Percentiles rank a stretch among this genome's conserved stretches.
Conservation (phyloP, 2,888 invertebrate species). For the Brenthis daphne region DNA sequence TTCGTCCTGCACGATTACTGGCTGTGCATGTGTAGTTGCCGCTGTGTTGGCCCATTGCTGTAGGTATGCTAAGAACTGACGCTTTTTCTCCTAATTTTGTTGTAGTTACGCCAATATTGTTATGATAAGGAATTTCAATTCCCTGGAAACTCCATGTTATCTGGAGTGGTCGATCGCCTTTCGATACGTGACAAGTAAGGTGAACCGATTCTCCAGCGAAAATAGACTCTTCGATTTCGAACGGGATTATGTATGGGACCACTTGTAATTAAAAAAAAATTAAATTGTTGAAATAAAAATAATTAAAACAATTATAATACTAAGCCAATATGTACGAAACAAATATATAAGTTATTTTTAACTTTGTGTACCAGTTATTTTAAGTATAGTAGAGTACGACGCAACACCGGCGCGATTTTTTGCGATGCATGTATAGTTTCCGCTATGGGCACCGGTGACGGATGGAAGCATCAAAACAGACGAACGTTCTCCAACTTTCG, state of each 20-base stretch:
- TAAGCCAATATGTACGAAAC: slow-evolving; percentile 16
- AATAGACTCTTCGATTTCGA: slow-evolving; percentile 85
- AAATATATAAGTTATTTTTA: slow-evolving; percentile 17
- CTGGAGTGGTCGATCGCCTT: slow-evolving; percentile 87
- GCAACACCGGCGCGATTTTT: slow-evolving; percentile 78
- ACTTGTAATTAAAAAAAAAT: slow-evolving; percentile 58
- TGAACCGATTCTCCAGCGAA: slow-evolving; percentile 86
- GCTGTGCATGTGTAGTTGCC: slow-evolving; percentile 86
- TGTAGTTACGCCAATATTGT: slow-evolving; percentile 78
- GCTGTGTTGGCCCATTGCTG: slow-evolving; percentile 82
- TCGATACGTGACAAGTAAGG: slow-evolving; percentile 85
- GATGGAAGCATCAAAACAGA: slow-evolving; percentile 78
- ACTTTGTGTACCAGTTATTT: slow-evolving; percentile 74
- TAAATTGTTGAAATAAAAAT: slow-evolving; percentile 35
- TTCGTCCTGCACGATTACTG: slow-evolving; percentile 82
- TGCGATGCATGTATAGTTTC: slow-evolving; percentile 82
- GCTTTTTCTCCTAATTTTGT: slow-evolving; percentile 80
- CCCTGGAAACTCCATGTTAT: slow-evolving; percentile 87
- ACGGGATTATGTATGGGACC: slow-evolving; percentile 85
- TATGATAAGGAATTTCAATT: slow-evolving; percentile 80
- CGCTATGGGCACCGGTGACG: slow-evolving; percentile 77
- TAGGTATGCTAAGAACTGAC: slow-evolving; percentile 82
- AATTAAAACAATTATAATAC: slow-evolving; percentile 36
- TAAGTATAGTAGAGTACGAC: slow-evolving; percentile 75
- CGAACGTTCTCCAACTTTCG: slow-evolving; percentile 71